Evolutionary conservation across 1,140 invertebrate genomes (phyloP).

Genomic region (Archegozetes longisetosus): DNA sequence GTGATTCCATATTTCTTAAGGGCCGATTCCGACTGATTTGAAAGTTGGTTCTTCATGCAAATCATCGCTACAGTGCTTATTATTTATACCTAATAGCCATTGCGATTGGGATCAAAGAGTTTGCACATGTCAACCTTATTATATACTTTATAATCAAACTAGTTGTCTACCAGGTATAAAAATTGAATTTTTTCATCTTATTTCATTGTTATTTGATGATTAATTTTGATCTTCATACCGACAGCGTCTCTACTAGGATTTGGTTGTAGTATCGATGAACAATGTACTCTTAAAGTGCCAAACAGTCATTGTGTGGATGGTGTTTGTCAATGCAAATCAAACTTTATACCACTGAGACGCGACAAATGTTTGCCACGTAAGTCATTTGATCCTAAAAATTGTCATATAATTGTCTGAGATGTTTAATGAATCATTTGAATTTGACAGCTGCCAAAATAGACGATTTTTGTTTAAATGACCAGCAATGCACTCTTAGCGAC

Average conservation of each 20-base stretch:
- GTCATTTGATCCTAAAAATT: constrained; percentile 23
- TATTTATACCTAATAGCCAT: constrained; percentile 16
- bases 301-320: constrained; percentile 53
- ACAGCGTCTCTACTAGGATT: constrained; percentile 56
- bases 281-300: constrained; percentile 59
- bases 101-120: constrained; percentile 18
- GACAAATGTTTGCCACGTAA: constrained; percentile 75
- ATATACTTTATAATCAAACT: constrained; percentile 19
- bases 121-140: constrained; percentile 22
- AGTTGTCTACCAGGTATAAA: constrained; percentile 21
- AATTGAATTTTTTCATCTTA: background rate
- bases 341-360: constrained; percentile 61
- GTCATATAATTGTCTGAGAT: background rate
- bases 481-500: constrained; percentile 65
- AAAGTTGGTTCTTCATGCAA: constrained; percentile 16
- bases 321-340: constrained; percentile 57
- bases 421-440: background rate
- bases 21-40: constrained; percentile 12
- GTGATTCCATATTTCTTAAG: too few species aligned
- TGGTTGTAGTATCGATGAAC: constrained; percentile 49
- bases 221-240: background rate
- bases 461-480: constrained; percentile 73
- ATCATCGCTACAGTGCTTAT: constrained; percentile 18
- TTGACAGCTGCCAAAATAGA: constrained; percentile 58
- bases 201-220: background rate